Base-by-base conservation (phyloP, 2,888 invertebrate genomes). In the Hirtodrosophila histrioides region DNA sequence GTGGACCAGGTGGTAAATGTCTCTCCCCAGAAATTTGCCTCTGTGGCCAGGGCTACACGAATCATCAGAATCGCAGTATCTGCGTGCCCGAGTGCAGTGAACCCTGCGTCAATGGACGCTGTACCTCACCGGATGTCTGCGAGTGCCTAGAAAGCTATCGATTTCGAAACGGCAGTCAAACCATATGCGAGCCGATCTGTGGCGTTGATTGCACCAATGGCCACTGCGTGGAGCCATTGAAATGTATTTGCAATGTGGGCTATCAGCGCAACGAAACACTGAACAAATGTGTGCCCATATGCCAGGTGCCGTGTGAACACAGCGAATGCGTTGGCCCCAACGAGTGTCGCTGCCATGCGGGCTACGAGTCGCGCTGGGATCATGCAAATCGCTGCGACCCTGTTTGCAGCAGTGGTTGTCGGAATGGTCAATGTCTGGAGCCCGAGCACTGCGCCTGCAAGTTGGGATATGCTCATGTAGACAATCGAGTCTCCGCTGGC, bases 231-330 rank as follows among this genome's bases (percentile, higher is more conserved):
- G 92, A 91, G 2, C 93, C 94, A 0, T 92, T 93, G 51, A 89
- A 92, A 0, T 95, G 95, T 84, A 91, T 90, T 8, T 95, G 95
- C 78, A 89, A 92, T 11, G 77, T 90, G 2, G 94, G 94, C 40
- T 91, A 89, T 35, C 48, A 63, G n/a, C 75, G 78, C 11, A 74
- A 78, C 35, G 81, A 80, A 31, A 77, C 56, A 3, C 48, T 86
- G 0, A 72, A 62, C 3, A 71, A 73, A 11, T 91, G 91, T 54
- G 64, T 84, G 37, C 90, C 91, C 0, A 23, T 79, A 0, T 91
- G 91, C 61, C 81, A 86, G 37, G 86, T 85, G 4, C 29, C 62
- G n/a, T 89, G 91, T 61, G 65, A 75, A 39, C 86, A 91, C 64
- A 90, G 89, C 3, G 54, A 75, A 0, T 93, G 93, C 65, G 84